Evolutionary conservation across 1,140 invertebrate genomes (phyloP).

Genomic region (Uloborus diversus): DNA sequence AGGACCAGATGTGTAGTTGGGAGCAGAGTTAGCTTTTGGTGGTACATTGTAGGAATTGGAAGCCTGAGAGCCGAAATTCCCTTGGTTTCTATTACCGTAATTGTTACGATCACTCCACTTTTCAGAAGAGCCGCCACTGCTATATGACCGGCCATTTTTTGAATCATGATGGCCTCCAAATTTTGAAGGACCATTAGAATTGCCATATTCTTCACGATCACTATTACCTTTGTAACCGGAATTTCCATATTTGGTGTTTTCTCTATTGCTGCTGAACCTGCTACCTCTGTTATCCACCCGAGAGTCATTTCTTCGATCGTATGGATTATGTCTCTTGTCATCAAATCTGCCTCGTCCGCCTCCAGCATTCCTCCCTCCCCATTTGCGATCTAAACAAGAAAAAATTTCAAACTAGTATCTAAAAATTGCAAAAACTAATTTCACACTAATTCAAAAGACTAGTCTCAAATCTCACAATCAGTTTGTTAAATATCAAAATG

Average conservation of each 20-base stretch:
- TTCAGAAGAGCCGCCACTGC: background rate
- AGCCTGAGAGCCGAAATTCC: background rate
- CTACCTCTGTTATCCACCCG: background rate
- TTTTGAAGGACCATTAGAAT: background rate
- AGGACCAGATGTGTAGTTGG: background rate
- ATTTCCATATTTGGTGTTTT: slow-evolving; percentile 13
- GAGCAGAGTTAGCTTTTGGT: background rate
- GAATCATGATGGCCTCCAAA: background rate
- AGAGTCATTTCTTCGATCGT: background rate
- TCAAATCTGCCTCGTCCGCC: background rate
- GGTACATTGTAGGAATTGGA: background rate
- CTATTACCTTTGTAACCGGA: background rate
- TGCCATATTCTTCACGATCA: background rate
- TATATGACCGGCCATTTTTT: background rate
- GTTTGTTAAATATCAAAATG: too few relatives aligned
- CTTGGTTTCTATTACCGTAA: background rate
- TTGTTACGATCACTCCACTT: background rate
- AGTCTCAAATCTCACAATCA: too few relatives aligned
- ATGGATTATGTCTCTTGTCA: background rate
- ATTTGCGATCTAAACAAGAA: background rate
- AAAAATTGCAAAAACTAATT: too few relatives aligned
- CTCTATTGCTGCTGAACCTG: background rate
- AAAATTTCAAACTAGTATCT: background rate
- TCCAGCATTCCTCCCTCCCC: background rate
- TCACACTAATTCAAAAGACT: too few relatives aligned